Conservation (phyloP, 64 coral and sea anemone genomes). For the Pocillopora verrucosa region DNA sequence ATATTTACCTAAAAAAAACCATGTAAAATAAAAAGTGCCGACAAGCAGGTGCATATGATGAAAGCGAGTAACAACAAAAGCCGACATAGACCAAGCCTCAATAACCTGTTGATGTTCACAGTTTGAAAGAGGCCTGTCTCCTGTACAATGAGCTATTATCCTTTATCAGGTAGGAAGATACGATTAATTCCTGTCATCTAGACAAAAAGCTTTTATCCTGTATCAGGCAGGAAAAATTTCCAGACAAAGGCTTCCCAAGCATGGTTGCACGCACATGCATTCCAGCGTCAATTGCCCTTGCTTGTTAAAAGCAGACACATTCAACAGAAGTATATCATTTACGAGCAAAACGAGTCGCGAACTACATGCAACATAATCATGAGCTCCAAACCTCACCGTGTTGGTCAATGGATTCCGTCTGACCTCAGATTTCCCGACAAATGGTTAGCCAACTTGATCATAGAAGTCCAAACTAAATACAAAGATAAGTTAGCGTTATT, state of each 20-base stretch:
- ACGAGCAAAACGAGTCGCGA: conserved; percentile 32
- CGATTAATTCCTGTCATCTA: background rate
- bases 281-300: too few relatives aligned
- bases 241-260: background rate
- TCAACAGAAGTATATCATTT: conserved; percentile 5
- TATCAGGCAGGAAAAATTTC: background rate
- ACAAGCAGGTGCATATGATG: too few relatives aligned
- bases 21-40: too few relatives aligned
- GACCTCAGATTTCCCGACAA: conserved; percentile 32
- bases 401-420: conserved; percentile 57
- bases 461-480: conserved; percentile 20
- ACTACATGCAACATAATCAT: conserved; percentile 44
- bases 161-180: too few relatives aligned
- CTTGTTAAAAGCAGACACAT: conserved; percentile 13
- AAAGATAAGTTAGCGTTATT: conserved; percentile 11
- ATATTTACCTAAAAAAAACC: too few relatives aligned
- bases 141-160: too few relatives aligned
- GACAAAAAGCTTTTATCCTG: background rate
- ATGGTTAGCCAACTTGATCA: conserved; percentile 37
- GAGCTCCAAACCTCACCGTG: conserved; percentile 42
- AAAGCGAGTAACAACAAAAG: too few relatives aligned
- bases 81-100: too few relatives aligned
- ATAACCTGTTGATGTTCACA: background rate
- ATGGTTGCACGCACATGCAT: too few relatives aligned
- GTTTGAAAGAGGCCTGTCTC: background rate